phyloP scores from a whole-genome alignment of 1,140 invertebrate genomes.

The Matsumurasca onukii region DNA sequence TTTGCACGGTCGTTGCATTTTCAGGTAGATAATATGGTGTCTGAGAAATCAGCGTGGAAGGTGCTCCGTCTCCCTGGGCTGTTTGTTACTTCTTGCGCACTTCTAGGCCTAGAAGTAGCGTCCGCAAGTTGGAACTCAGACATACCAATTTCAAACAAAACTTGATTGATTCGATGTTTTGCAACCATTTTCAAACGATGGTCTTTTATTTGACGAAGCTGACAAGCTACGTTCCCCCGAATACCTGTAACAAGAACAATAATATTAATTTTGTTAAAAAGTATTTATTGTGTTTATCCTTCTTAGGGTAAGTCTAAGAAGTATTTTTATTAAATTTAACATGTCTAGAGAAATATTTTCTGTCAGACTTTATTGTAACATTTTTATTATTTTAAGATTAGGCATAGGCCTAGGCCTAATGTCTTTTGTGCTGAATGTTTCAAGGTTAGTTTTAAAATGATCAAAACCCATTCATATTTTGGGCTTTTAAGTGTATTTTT shows the following conservation, averaged over 20 bases:
- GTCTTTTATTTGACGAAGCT: constrained; percentile 18
- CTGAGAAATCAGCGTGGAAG: too few species aligned
- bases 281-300: constrained; percentile 8
- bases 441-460: not conserved
- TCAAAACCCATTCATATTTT: not conserved
- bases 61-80: too few species aligned
- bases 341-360: not conserved
- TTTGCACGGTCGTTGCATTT: too few species aligned
- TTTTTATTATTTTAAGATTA: constrained; percentile 1
- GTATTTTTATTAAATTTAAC: constrained; percentile 5
- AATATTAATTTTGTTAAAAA: constrained; percentile 20
- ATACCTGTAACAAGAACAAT: constrained; percentile 11
- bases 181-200: constrained; percentile 21
- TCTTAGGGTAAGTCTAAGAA: constrained; percentile 15
- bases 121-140: constrained; percentile 9
- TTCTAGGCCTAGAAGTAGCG: not conserved
- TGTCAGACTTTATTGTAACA: not conserved
- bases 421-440: not conserved
- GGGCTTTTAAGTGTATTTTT: not conserved
- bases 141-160: constrained; percentile 10
- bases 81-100: constrained; percentile 14
- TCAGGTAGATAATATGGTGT: too few species aligned
- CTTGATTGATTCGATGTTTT: constrained; percentile 1
- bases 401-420: not conserved
- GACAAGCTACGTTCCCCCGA: constrained; percentile 19